These are phyloP conservation scores for Arrhopalites spinosus DNA, from an alignment of 2,888 invertebrate genomes.

Conservation along the genomic window DNA sequence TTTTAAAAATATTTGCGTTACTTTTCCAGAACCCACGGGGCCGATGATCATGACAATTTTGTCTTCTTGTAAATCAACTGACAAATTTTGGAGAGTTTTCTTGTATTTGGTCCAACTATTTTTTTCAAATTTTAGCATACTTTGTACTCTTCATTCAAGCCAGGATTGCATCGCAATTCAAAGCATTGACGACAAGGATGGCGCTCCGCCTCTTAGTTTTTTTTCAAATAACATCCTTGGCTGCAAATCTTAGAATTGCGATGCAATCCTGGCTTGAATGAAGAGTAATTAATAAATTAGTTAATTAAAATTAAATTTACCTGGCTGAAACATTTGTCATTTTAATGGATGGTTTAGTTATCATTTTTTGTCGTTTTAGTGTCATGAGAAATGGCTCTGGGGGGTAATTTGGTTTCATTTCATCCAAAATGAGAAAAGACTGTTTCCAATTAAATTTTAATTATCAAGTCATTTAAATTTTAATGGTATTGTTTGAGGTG, in stretches of 20 bases:
- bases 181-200: too few species aligned
- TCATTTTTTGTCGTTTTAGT: slow-evolving; percentile 1
- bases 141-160: too few species aligned
- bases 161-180: too few species aligned
- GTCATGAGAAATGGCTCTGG: slow-evolving; percentile 14
- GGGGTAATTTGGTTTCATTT: slow-evolving; percentile 26
- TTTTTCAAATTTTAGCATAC: background rate
- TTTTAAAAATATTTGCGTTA: background rate
- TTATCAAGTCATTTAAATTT: background rate
- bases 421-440: slow-evolving; percentile 44
- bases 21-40: background rate
- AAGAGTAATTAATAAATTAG: too few species aligned
- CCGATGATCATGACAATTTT: background rate
- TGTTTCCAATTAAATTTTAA: background rate
- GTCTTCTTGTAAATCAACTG: background rate
- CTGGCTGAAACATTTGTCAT: slow-evolving; percentile 46
- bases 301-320: background rate
- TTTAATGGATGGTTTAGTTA: slow-evolving; percentile 24
- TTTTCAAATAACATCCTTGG: too few species aligned
- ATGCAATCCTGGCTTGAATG: too few species aligned
- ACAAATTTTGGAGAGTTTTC: background rate
- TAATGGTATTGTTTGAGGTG: background rate
- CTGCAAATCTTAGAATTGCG: too few species aligned
- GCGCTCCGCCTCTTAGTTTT: too few species aligned
- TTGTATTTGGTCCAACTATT: background rate